phyloP scores from a whole-genome alignment of 2,797 vertebrate genomes.

The Darevskia mixta region DNA sequence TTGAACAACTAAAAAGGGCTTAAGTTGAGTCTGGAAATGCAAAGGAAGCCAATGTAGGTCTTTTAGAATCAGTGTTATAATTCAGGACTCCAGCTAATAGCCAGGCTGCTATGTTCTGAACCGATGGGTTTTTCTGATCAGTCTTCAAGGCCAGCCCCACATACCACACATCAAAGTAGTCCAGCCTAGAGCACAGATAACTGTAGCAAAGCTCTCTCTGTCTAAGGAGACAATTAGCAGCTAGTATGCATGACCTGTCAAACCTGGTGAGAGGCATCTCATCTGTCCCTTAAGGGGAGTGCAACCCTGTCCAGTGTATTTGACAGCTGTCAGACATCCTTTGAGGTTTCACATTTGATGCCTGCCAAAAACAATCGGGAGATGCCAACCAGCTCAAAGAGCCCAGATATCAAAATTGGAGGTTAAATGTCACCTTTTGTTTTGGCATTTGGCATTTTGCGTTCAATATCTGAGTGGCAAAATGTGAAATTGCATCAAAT shows the following conservation, averaged over 20 bases:
- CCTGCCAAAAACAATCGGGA: neutral
- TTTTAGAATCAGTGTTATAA: neutral
- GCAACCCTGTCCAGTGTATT: neutral
- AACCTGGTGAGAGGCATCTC: too few species aligned
- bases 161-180: neutral
- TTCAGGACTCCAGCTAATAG: neutral
- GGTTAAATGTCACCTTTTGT: neutral
- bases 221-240: too few species aligned
- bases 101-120: neutral
- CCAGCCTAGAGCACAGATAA: neutral
- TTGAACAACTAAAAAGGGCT: too few species aligned
- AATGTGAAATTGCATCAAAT: neutral
- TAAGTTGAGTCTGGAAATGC: too few species aligned
- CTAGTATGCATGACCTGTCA: neutral
- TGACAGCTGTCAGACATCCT: neutral
- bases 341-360: neutral
- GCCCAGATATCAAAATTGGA: neutral
- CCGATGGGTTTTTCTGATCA: too few species aligned
- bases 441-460: neutral
- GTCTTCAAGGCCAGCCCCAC: neutral
- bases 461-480: neutral
- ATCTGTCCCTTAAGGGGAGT: neutral
- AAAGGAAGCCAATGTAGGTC: neutral
- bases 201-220: too few species aligned
- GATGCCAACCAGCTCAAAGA: neutral